These are phyloP conservation scores for Mormyrus iriodes DNA, from an alignment of 2,113 vertebrate species.

Conservation along the genomic window DNA sequence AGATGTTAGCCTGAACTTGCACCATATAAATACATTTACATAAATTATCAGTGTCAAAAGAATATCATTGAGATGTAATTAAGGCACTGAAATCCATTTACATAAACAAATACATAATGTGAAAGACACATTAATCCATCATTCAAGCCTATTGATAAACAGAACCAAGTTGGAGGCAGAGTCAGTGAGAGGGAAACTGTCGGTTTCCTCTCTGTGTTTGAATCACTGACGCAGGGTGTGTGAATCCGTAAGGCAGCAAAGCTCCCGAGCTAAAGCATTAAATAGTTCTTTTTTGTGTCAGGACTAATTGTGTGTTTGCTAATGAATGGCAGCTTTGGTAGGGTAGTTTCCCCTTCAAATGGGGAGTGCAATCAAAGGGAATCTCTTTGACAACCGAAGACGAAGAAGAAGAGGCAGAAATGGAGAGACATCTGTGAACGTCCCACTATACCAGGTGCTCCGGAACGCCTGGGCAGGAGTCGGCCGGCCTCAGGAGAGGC, in stretches of 20 bases:
- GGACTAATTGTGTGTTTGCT: constrained; percentile 38
- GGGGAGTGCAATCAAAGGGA: constrained; percentile 20
- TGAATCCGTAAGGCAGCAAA: constrained; percentile 23
- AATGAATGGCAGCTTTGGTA: constrained; percentile 33
- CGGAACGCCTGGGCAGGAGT: not conserved
- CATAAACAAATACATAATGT: constrained; percentile 24
- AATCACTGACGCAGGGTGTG: constrained; percentile 35
- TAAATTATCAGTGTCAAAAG: constrained; percentile 23
- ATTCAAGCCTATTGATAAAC: constrained; percentile 16
- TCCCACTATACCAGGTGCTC: constrained; percentile 25
- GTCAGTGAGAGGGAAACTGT: not conserved
- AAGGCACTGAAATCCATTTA: constrained; percentile 24
- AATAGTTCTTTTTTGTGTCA: constrained; percentile 31
- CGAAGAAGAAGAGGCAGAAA: constrained; percentile 30
- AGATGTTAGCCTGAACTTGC: constrained; percentile 7
- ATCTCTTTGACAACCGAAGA: constrained; percentile 13
- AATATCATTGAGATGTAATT: constrained; percentile 21
- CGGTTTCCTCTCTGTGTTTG: constrained; percentile 5
- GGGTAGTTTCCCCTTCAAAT: constrained; percentile 22
- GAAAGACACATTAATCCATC: constrained; percentile 20
- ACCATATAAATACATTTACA: constrained; percentile 14
- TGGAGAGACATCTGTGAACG: constrained; percentile 22
- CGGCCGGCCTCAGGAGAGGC: not conserved
- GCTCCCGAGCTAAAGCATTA: constrained; percentile 29
- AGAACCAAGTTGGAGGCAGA: not conserved